Conservation (phyloP, 2,888 invertebrate genomes). For the Lepidochitona cinerea region DNA sequence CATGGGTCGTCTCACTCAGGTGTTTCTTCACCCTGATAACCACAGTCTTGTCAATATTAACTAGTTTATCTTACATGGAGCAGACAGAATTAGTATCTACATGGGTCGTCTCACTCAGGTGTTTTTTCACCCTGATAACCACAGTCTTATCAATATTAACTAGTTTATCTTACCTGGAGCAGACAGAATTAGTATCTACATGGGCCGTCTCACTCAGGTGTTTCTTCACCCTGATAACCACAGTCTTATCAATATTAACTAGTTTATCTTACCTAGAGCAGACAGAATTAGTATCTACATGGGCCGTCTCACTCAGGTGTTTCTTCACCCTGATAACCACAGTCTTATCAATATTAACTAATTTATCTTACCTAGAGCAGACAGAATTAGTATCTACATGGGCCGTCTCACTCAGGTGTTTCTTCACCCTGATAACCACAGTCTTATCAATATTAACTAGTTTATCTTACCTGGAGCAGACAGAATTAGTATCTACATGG, state of each 20-base stretch:
- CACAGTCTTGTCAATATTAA: constrained; percentile 42
- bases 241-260: constrained; percentile 33
- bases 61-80: constrained; percentile 16
- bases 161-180: constrained; percentile 16
- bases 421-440: constrained; percentile 59
- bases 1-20: constrained; percentile 33
- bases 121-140: constrained; percentile 59
- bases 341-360: constrained; percentile 31
- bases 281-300: constrained; percentile 13
- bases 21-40: constrained; percentile 60
- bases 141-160: constrained; percentile 41
- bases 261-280: constrained; percentile 16
- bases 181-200: constrained; percentile 14
- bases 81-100: constrained; percentile 14
- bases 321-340: constrained; percentile 61
- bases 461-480: constrained; percentile 20
- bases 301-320: constrained; percentile 44
- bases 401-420: constrained; percentile 47
- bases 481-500: constrained; percentile 9
- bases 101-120: constrained; percentile 39
- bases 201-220: constrained; percentile 44
- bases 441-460: constrained; percentile 32
- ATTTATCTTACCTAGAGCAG: constrained; percentile 16
- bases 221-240: constrained; percentile 60
- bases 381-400: constrained; percentile 14